These are phyloP conservation scores for Mesochorus sp. DNA, from an alignment of 2,888 invertebrate species.

Conservation along the genomic window DNA sequence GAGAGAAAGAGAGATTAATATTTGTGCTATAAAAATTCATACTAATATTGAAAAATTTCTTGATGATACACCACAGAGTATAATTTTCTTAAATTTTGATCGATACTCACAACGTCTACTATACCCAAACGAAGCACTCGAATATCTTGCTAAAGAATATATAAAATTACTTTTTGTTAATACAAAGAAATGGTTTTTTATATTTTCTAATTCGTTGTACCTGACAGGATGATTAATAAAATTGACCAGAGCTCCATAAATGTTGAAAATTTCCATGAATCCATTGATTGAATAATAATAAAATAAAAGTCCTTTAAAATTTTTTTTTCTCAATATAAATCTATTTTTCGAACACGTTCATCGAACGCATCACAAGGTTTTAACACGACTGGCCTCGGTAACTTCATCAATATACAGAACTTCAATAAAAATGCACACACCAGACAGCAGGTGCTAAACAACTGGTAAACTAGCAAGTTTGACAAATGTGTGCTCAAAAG, in stretches of 20 bases:
- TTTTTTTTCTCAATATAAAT: constrained; percentile 22
- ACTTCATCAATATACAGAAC: constrained; percentile 18
- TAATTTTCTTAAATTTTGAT: neutral
- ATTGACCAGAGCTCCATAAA: constrained; percentile 14
- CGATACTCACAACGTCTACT: constrained; percentile 66
- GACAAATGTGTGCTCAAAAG: constrained; percentile 20
- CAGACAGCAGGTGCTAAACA: constrained; percentile 61
- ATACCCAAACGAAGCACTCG: constrained; percentile 68
- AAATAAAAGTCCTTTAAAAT: neutral
- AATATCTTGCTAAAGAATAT: constrained; percentile 11
- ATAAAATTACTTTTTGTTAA: neutral
- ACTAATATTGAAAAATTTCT: no score
- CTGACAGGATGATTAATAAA: constrained; percentile 13
- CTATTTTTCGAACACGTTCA: constrained; percentile 38
- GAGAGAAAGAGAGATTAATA: neutral
- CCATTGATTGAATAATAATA: constrained; percentile 25
- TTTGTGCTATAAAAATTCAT: no score
- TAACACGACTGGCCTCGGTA: constrained; percentile 33
- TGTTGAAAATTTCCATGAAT: constrained; percentile 2
- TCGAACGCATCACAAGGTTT: constrained; percentile 13
- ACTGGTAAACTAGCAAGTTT: constrained; percentile 47
- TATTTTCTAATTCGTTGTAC: neutral
- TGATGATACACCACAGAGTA: no score
- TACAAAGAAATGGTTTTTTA: neutral
- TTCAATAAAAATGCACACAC: constrained; percentile 26